Conservation (phyloP, 2,797 vertebrate species). For the Phalloptychus januarius region DNA sequence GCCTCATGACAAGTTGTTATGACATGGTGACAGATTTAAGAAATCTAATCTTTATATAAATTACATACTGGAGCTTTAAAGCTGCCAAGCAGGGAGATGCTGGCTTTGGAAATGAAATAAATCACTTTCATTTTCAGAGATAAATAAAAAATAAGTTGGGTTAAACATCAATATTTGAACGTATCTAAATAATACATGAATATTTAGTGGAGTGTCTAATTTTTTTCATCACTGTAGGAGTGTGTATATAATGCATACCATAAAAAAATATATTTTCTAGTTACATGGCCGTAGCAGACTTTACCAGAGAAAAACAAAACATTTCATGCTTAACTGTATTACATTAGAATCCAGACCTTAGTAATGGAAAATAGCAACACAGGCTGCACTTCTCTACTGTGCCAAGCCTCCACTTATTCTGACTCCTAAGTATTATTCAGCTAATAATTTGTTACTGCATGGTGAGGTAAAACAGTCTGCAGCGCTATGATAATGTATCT, state of each 20-base stretch:
- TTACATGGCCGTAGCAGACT: background rate
- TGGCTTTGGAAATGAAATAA: background rate
- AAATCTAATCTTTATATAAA: too few relatives aligned
- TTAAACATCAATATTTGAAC: background rate
- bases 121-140: background rate
- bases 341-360: constrained; percentile 19
- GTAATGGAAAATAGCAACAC: constrained; percentile 26
- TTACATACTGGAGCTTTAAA: background rate
- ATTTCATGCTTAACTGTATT: background rate
- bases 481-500: constrained; percentile 34
- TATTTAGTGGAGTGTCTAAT: background rate
- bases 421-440: constrained; percentile 35
- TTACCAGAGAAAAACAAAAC: background rate
- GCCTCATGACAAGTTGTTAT: too few relatives aligned
- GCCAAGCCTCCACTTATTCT: constrained; percentile 32
- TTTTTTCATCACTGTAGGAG: background rate
- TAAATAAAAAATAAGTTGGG: background rate
- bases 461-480: constrained; percentile 44
- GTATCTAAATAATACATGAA: background rate
- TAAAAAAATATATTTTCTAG: background rate
- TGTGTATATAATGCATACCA: background rate
- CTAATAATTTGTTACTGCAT: constrained; percentile 36
- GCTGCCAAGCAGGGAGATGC: background rate
- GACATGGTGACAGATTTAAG: too few relatives aligned
- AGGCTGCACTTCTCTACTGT: background rate